These are phyloP conservation scores for Hemichromis elongatus DNA, from an alignment of 2,113 vertebrate genomes.

Conservation along the genomic window DNA sequence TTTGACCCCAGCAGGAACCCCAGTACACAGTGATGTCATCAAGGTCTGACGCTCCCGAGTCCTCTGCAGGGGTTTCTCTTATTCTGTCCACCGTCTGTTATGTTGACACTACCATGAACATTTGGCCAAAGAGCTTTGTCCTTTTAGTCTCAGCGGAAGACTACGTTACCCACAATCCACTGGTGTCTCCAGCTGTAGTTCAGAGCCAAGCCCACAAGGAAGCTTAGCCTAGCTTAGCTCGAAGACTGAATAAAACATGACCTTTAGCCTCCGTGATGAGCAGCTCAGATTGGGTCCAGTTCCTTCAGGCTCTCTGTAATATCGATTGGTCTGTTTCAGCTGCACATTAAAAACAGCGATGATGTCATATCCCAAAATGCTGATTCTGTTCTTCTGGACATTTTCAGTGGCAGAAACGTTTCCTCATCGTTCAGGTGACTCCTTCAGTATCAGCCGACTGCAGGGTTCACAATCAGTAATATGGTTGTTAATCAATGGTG, in stretches of 20 bases:
- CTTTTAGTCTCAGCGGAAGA: background rate
- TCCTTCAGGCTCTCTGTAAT: background rate
- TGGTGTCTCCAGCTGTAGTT: background rate
- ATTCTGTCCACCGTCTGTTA: background rate
- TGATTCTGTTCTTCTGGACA: background rate
- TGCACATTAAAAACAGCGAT: background rate
- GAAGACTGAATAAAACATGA: background rate
- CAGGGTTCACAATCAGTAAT: background rate
- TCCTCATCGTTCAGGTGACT: background rate
- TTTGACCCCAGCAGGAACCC: background rate
- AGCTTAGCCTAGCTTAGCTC: background rate
- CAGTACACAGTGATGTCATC: background rate
- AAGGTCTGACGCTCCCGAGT: background rate
- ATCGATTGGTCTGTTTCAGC: background rate
- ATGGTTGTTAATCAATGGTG: background rate
- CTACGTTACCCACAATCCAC: background rate
- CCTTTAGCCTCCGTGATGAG: background rate
- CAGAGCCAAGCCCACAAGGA: background rate
- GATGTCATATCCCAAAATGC: rapidly evolving
- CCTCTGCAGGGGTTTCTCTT: background rate
- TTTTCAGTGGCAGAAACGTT: background rate
- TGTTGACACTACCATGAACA: background rate
- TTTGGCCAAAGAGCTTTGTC: background rate
- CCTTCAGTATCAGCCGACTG: background rate
- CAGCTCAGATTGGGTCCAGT: background rate